Percentiles rank a stretch among this genome's conserved stretches.
Evolutionary conservation across 1,140 invertebrate species (phyloP).

Genomic region (Pantala flavescens): DNA sequence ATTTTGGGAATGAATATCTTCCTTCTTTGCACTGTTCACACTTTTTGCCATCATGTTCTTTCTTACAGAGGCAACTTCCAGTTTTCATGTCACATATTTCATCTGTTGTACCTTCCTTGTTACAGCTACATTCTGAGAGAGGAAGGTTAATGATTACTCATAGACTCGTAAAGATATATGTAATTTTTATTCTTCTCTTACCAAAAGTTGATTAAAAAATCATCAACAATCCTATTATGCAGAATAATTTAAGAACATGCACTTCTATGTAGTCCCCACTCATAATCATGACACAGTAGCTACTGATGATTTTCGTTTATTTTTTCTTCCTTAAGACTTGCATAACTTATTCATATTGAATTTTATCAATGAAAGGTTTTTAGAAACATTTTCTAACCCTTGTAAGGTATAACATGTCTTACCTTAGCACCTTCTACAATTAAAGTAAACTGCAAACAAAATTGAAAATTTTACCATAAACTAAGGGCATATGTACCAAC

Average conservation of each 20-base stretch:
- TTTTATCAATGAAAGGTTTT: too few relatives aligned
- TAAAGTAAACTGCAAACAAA: too few relatives aligned
- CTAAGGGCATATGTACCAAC: too few relatives aligned
- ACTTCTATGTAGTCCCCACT: not conserved
- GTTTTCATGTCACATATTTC: constrained; percentile 73
- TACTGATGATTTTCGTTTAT: not conserved
- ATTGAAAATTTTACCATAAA: too few relatives aligned
- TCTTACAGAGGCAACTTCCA: constrained; percentile 89
- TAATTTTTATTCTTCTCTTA: too few relatives aligned
- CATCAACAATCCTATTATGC: not conserved
- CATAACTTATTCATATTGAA: too few relatives aligned
- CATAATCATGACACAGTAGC: not conserved
- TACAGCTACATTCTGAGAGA: constrained; percentile 75
- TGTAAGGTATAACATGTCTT: too few relatives aligned
- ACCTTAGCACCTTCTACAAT: too few relatives aligned
- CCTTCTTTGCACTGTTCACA: constrained; percentile 82
- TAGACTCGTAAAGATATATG: not conserved
- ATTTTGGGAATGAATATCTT: constrained; percentile 58
- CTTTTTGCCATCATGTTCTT: constrained; percentile 72
- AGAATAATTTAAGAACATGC: not conserved
- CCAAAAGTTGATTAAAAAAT: not conserved
- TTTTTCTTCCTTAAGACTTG: too few relatives aligned
- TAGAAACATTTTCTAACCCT: too few relatives aligned
- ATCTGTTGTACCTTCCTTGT: constrained; percentile 81
- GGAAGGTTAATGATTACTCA: not conserved